These are phyloP conservation scores for Oriolus oriolus DNA, from an alignment of 2,113 vertebrate species.

Conservation along the genomic window DNA sequence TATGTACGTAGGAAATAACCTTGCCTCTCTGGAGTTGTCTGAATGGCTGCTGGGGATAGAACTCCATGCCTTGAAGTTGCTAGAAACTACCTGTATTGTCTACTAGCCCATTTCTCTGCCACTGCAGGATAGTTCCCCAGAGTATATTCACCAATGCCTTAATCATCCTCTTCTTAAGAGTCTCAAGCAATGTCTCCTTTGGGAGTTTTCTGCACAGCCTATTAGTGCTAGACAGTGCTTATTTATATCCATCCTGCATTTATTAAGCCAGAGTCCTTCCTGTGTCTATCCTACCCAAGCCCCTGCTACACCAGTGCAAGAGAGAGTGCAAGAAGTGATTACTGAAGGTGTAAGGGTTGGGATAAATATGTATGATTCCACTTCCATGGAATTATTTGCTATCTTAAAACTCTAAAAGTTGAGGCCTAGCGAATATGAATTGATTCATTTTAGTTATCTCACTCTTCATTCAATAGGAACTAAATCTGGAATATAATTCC, in stretches of 20 bases:
- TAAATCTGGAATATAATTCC: not conserved
- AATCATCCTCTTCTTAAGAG: slow-evolving; percentile 38
- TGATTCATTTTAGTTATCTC: not conserved
- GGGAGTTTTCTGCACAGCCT: slow-evolving; percentile 36
- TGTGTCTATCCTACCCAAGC: not conserved
- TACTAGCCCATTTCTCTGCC: not conserved
- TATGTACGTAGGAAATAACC: slow-evolving; percentile 32
- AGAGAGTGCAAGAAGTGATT: not conserved
- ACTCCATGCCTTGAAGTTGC: slow-evolving; percentile 13
- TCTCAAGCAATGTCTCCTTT: slow-evolving; percentile 18
- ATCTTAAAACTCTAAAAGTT: not conserved
- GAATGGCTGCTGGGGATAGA: slow-evolving; percentile 18
- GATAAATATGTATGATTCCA: not conserved
- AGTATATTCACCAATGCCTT: slow-evolving; percentile 18
- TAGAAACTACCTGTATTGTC: not conserved
- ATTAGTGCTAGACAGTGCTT: slow-evolving; percentile 8
- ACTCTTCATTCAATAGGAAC: not conserved
- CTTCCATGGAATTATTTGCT: not conserved
- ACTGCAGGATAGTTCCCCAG: not conserved
- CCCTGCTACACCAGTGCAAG: not conserved
- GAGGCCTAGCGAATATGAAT: not conserved
- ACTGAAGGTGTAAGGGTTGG: not conserved
- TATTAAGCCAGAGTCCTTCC: not conserved
- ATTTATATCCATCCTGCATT: slow-evolving; percentile 14
- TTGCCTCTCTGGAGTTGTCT: slow-evolving; percentile 20